These are phyloP conservation scores for Germaria angustata DNA, from an alignment of 2,888 invertebrate genomes.

Conservation along the genomic window DNA sequence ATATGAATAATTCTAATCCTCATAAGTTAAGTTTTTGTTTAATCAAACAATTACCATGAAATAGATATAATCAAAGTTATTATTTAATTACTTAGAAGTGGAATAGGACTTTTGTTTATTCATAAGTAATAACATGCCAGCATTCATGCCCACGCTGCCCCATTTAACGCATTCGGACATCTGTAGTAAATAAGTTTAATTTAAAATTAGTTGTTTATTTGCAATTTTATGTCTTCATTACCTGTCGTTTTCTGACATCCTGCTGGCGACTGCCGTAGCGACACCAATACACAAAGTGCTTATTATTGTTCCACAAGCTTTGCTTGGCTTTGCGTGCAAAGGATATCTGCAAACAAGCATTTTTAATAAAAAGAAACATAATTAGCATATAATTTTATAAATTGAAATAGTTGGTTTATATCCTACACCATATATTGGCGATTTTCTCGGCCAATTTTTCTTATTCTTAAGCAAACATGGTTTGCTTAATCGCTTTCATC, in stretches of 20 bases:
- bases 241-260: slow-evolving; percentile 86
- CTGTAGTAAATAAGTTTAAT: slow-evolving; percentile 80
- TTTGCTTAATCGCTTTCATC: slow-evolving; percentile 33
- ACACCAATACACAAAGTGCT: slow-evolving; percentile 87
- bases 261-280: slow-evolving; percentile 86
- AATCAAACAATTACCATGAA: slow-evolving; percentile 25
- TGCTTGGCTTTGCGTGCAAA: slow-evolving; percentile 79
- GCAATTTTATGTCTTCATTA: slow-evolving; percentile 73
- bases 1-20: slow-evolving; percentile 55
- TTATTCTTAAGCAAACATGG: slow-evolving; percentile 34
- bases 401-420: slow-evolving; percentile 30
- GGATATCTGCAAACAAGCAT: slow-evolving; percentile 73
- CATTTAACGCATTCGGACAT: slow-evolving; percentile 86
- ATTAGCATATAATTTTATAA: slow-evolving; percentile 34
- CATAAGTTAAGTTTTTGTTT: slow-evolving; percentile 35
- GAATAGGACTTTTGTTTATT: slow-evolving; percentile 79
- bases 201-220: neutral
- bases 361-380: slow-evolving; percentile 14
- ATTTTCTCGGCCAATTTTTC: slow-evolving; percentile 42
- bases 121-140: slow-evolving; percentile 84
- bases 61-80: neutral
- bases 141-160: slow-evolving; percentile 86
- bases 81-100: slow-evolving; percentile 68
- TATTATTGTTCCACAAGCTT: slow-evolving; percentile 81
- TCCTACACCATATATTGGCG: slow-evolving; percentile 56